Base-by-base conservation (phyloP, 92 coral and sea anemone genomes). In the Zoanthus sansibaricus region DNA sequence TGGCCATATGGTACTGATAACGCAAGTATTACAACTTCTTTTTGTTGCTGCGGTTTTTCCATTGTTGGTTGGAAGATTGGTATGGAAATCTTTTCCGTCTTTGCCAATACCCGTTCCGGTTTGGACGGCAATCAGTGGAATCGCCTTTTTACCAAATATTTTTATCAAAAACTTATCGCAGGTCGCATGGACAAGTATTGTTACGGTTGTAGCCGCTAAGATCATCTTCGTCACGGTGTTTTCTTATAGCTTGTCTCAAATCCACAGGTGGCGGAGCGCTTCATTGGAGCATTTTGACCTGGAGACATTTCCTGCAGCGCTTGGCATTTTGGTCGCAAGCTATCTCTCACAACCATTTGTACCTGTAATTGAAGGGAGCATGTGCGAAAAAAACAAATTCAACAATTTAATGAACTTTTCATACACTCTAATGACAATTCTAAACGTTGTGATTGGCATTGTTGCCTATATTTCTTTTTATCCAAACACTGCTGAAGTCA, bases 131-230 rank as follows among this genome's bases (percentile, higher is more conserved):
- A 71, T 93, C 9, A 95, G 99, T 5, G 98, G 98, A 4, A 33
- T 94, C 12, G 89, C 93, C 8, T 96, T 96, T 71, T 59, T 95
- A 21, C 99, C 99, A 46, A 96, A 96, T 75, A 87, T 94, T 56
- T 93, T 94, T 72, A 84, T 96, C 9, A 91, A 88, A 71, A 96
- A 96, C 79, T 87, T 96, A 10, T 94, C 98, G 1, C 99, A 96
- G 89, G 99, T 96, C 54, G 98, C 99, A 2, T 96, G 99, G 99
- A 96, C 98, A 44, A 96, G 99, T 82, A 87, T 96, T 70, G 79
- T 94, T 10, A 95, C 98, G 1, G 96, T 96, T 58, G 75, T 94
- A 44, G 92, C 98, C 9, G 98, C 99, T 14, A 93, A 92, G 71
- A 82, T 96, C 45, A 93, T 96, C 78, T 96, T 96, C 75, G 89